Evolutionary conservation across 2,113 vertebrate species (phyloP).

Genomic region (Notothenia rossii): DNA sequence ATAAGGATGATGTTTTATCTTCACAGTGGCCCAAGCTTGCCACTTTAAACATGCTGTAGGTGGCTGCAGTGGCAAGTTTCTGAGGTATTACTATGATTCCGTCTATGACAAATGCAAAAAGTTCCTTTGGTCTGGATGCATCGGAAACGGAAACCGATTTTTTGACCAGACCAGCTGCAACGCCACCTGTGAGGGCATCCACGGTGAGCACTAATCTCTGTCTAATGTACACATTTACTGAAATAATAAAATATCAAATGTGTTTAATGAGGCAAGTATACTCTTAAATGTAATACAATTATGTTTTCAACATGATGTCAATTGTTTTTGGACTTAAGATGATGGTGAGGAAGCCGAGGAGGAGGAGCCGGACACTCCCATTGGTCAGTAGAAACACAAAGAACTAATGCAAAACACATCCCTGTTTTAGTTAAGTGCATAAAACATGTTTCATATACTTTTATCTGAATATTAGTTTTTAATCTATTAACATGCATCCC

Average conservation of each 20-base stretch:
- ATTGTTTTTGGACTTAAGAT: constrained; percentile 62
- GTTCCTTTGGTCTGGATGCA: constrained; percentile 72
- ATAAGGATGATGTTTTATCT: constrained; percentile 24
- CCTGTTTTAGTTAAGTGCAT: neutral
- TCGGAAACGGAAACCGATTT: constrained; percentile 83
- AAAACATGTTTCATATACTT: too few species aligned
- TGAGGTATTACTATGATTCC: constrained; percentile 75
- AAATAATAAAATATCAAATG: neutral
- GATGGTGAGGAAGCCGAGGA: constrained; percentile 38
- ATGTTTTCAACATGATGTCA: constrained; percentile 3
- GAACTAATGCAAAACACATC: neutral
- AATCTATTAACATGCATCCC: neutral
- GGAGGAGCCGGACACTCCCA: constrained; percentile 72
- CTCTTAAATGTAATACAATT: neutral
- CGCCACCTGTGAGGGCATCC: constrained; percentile 73
- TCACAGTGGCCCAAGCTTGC: constrained; percentile 65
- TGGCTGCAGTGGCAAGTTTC: constrained; percentile 3
- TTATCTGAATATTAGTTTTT: too few species aligned
- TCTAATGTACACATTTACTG: neutral
- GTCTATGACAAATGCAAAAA: constrained; percentile 62
- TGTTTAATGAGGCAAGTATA: neutral
- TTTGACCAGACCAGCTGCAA: constrained; percentile 49
- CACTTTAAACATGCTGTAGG: constrained; percentile 42
- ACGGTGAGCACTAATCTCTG: constrained; percentile 55
- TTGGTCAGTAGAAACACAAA: constrained; percentile 69